Base-by-base conservation (phyloP, 2,888 invertebrate genomes). In the Drosophila silvestris region DNA sequence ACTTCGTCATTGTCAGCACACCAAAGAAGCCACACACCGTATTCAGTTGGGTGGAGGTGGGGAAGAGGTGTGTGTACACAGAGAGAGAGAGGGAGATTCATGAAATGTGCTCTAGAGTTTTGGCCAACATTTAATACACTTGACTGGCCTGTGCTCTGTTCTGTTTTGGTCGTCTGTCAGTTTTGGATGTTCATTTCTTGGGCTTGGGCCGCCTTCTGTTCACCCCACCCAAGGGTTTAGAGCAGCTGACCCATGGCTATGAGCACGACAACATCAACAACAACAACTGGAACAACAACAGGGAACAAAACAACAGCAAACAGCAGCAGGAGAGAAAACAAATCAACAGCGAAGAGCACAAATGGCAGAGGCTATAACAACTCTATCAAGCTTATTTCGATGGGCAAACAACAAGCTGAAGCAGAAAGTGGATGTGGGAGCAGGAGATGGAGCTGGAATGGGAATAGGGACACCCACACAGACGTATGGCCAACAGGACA, bases 1-100 rank as follows among this genome's bases (percentile, higher is more conserved):
- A 91, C 91, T 91, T 91, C 85, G 90, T 91, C 91, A 85, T 90
- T 89, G 90, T 91, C 90, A 91, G 80, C 81, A 84, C 63, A 53
- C 63, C 32, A 50, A 65, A 53, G 54, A 56, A 63, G 53, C 35
- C 59, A 58, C 41, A 57, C 35, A 64, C 30, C 1, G 37, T 26
- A 12, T 7, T 10, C 2, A 26, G 16, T 16, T 28, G 37, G 26
- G 4, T 16, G 35, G 7, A 16, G 22, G 3, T 6, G n/a, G 10
- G 9, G 6, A 52, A 32, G 30, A n/a, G 26, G 52, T 12, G 22
- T 47, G 22, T 14, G 14, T 47, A 22, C 14, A 47, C 22, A 35
- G 19, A 12, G 28, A 0, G 28, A 19, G 22, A n/a, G 12, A 14
- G 39, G 64, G 39, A 65, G 54, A 71, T 60, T 62, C 62, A 74